Evolutionary conservation across 2,113 vertebrate genomes (phyloP).

Genomic region (Elgaria multicarinata): DNA sequence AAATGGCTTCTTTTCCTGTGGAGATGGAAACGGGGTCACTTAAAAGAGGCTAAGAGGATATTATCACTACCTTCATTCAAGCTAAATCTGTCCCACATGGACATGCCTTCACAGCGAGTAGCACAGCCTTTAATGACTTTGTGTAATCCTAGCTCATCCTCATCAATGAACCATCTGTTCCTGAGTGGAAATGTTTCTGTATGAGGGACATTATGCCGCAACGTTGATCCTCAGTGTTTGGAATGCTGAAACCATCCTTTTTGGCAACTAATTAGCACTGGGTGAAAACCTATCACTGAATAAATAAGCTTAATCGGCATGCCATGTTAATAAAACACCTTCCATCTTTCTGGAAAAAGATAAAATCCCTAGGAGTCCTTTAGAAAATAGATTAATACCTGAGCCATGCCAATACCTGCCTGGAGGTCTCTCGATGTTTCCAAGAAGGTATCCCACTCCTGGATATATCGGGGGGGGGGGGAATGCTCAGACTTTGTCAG

Average conservation of each 20-base stretch:
- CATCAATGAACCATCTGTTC: slow-evolving; percentile 67
- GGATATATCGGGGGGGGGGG: neutral
- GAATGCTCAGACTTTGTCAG: neutral
- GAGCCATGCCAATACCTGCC: neutral
- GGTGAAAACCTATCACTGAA: slow-evolving; percentile 40
- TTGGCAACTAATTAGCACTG: slow-evolving; percentile 53
- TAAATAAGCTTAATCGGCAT: slow-evolving; percentile 7
- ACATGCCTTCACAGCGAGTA: slow-evolving; percentile 64
- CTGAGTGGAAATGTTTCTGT: slow-evolving; percentile 58
- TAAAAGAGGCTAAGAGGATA: slow-evolving; percentile 54
- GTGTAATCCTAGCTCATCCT: slow-evolving; percentile 70
- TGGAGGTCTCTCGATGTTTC: neutral
- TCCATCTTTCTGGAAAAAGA: neutral
- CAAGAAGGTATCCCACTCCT: neutral
- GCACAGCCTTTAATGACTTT: slow-evolving; percentile 64
- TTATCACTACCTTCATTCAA: slow-evolving; percentile 49
- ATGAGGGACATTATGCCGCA: slow-evolving; percentile 50
- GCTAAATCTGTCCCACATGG: slow-evolving; percentile 63
- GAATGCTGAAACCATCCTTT: slow-evolving; percentile 61
- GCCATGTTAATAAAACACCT: neutral
- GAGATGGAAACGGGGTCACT: slow-evolving; percentile 60
- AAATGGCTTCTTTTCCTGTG: slow-evolving; percentile 59
- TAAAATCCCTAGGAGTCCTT: neutral
- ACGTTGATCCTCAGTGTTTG: slow-evolving; percentile 59
- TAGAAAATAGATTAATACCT: neutral